phyloP scores from a whole-genome alignment of 2,113 vertebrate genomes.

The Nyctibius bracteatus region DNA sequence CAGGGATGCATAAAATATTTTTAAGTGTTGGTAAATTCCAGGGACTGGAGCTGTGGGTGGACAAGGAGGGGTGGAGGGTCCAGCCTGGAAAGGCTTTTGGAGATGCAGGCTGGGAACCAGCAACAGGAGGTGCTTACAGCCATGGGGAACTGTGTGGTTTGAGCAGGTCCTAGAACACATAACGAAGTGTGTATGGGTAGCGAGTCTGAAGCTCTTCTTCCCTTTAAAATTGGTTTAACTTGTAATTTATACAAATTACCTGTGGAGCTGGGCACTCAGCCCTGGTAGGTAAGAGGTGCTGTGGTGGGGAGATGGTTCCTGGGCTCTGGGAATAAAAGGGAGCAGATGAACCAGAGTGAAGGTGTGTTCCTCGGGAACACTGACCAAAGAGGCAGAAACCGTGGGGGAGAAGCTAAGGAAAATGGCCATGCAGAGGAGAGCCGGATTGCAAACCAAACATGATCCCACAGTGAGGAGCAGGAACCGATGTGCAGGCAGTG shows the following conservation, averaged over 20 bases:
- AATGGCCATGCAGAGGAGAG: neutral
- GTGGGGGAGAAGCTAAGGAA: neutral
- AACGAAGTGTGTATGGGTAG: neutral
- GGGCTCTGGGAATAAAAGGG: neutral
- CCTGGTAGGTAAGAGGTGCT: neutral
- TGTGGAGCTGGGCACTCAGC: neutral
- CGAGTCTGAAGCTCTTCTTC: neutral
- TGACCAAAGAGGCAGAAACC: neutral
- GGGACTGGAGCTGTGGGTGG: neutral
- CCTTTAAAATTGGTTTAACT: neutral
- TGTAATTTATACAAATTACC: neutral
- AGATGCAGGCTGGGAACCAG: neutral
- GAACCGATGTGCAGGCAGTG: fast-evolving
- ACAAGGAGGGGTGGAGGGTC: neutral
- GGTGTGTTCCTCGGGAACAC: neutral
- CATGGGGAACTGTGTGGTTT: neutral
- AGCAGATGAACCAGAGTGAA: neutral
- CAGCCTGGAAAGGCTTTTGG: fast-evolving
- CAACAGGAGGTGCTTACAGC: neutral
- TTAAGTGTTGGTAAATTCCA: conserved; percentile 61
- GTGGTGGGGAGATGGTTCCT: neutral
- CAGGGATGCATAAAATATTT: conserved; percentile 43
- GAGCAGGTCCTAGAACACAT: neutral
- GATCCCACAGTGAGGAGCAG: fast-evolving
- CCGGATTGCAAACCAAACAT: fast-evolving